Base-by-base conservation (phyloP, 2,113 vertebrate genomes). In the Pipa parva region DNA sequence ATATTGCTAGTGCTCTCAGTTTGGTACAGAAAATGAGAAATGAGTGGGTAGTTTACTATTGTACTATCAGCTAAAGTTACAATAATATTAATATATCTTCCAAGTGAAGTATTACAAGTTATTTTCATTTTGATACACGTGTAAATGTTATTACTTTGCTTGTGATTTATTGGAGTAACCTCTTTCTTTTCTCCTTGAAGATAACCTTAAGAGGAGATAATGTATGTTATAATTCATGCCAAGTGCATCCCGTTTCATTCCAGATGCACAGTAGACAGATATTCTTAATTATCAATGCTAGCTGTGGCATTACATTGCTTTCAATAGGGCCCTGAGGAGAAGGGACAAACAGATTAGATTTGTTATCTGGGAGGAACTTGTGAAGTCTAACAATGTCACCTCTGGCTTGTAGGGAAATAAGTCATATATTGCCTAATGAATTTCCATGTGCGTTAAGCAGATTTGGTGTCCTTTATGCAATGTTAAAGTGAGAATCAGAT, bases 351-450 rank as follows among this genome's bases (percentile, higher is more conserved):
- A 70, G 48, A 54, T 61, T 61, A 61, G 33, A 61, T 70, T 33
- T 46, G 66, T 61, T 70, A 70, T 70, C 66, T 18, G n/a, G 50
- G 48, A 61, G 66, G 27, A 70, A 61, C 58, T 54, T 61, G 57
- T 60, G 36, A 60, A 69, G 66, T 52, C 57, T 69, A 29, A 24
- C 57, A 69, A 69, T 69, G 66, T 70, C 66, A 70, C 58, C 66
- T 49, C 61, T 61, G 48, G 11, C 66, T 61, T 61, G 66, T 70
- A 61, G 66, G 59, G 36, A 54, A 68, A 70, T 54, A 60, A 61
- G 66, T 54, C 66, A 70, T 70, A 70, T 58, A 52, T 29, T n/a
- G 37, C 33, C 22, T 59, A 59, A 68, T 68, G 59, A 51, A 59
- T 59, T 68, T 68, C 22, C 46, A 50, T 68, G 56, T 51, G 45